A percentile compares a stretch with the other conserved stretches of the same genome.
Evolutionary conservation across 2,113 vertebrate genomes (phyloP).

Genomic region (Crotalus horridus): DNA sequence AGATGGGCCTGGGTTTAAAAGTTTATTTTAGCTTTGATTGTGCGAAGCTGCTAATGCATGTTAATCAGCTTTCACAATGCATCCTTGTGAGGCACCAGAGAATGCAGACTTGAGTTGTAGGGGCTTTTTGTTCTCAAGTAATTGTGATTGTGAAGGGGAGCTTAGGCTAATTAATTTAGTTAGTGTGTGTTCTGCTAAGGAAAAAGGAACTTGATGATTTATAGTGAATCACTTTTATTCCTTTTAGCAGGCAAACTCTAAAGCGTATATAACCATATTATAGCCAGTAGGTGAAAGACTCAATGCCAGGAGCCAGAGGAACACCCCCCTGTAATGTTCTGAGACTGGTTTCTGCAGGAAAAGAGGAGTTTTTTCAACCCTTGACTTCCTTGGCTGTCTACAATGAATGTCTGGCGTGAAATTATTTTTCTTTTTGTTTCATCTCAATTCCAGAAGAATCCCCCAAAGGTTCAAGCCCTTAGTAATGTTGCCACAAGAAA

Average conservation of each 20-base stretch:
- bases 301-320: background rate
- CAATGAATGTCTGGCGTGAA: background rate
- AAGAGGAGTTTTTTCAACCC: background rate
- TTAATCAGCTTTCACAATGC: slow-evolving; percentile 65
- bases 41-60: slow-evolving; percentile 67
- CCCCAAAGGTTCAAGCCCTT: background rate
- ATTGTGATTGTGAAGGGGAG: slow-evolving; percentile 30
- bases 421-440: background rate
- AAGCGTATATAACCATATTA: slow-evolving; percentile 1
- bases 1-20: slow-evolving; percentile 69
- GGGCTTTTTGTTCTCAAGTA: slow-evolving; percentile 28
- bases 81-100: slow-evolving; percentile 45
- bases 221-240: slow-evolving; percentile 27
- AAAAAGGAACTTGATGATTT: slow-evolving; percentile 12
- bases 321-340: slow-evolving; percentile 13
- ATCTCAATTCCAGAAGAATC: background rate
- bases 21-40: slow-evolving; percentile 69
- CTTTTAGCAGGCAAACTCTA: background rate
- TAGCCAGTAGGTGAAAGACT: fast-evolving
- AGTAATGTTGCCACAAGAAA: background rate
- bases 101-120: slow-evolving; percentile 56
- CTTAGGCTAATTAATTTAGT: slow-evolving; percentile 19
- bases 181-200: background rate
- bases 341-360: background rate
- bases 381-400: background rate